Base-by-base conservation (phyloP, 2,113 vertebrate genomes). In the Cephalophus harveyi region DNA sequence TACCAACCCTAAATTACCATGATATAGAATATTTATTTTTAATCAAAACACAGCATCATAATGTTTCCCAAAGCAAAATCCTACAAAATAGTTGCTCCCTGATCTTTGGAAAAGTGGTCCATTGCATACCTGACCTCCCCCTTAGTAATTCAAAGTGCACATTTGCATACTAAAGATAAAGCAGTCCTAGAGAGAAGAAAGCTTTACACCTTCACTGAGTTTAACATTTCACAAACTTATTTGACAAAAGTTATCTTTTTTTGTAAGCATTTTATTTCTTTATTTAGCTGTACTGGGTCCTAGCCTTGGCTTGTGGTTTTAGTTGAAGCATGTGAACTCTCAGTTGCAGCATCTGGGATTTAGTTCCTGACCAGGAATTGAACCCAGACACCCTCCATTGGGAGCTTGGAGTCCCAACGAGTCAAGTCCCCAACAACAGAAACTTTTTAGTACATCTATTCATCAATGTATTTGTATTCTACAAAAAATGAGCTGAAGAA, bases 61-160 rank as follows among this genome's bases (percentile, higher is more conserved):
- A 89, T 91, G 30, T 23, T 96, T 94, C 83, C 30, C 50, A 85
- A 67, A 96, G 27, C 21, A 52, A 96, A 94, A 81, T 67, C 11
- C 40, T 30, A 88, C 40, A 88, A 46, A 82, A 85, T 3, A 83
- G 48, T 16, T 60, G 9, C 3, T 85, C 25, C 11, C 8, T 25
- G 36, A 82, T 94, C n/a, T 67, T 86, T 74, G 21, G 28, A 8
- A 62, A 85, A 85, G 71, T 91, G 40, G 19, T 11, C 30, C 4
- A 78, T 10, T 57, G 3, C 10, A n/a, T 74, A 84, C 14, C 48
- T 78, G 13, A 90, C 50, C 36, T 92, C 11, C 3, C 30, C 33
- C 15, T 79, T 92, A 89, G n/a, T n/a, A 74, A 91, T 83, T 94
- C 33, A 52, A 19, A 88, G 6, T 27, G 33, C 3, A 67, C 0